Conservation (phyloP, 2,113 vertebrate species). For the Myotis brandtii region DNA sequence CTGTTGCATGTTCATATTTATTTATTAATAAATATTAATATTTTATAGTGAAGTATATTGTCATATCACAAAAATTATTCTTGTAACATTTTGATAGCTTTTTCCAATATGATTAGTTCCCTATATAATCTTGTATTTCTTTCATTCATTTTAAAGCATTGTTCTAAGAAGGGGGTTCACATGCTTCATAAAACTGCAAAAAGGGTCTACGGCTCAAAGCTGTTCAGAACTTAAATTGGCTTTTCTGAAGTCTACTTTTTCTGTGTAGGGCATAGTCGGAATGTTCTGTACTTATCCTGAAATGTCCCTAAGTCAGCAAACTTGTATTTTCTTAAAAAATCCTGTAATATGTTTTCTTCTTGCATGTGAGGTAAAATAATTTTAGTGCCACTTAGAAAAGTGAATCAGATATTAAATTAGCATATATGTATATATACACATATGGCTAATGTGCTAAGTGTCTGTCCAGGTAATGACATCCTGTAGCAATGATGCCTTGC, state of each 20-base stretch:
- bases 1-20: neutral
- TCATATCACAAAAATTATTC: neutral
- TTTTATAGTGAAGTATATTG: neutral
- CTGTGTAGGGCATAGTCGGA: neutral
- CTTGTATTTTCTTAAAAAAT: conserved; percentile 58
- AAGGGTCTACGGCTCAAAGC: neutral
- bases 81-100: neutral
- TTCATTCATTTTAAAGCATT: conserved; percentile 16
- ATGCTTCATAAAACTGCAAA: neutral
- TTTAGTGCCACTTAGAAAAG: conserved; percentile 69
- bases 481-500: too few species aligned
- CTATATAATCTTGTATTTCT: neutral
- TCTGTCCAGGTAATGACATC: too few species aligned
- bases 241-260: conserved; percentile 3
- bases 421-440: neutral
- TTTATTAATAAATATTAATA: too few species aligned
- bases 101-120: neutral
- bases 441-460: too few species aligned
- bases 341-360: conserved; percentile 64
- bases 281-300: conserved; percentile 53
- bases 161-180: neutral
- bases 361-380: conserved; percentile 57
- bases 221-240: neutral
- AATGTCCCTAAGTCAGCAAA: conserved; percentile 32
- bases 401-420: conserved; percentile 72